Base-by-base conservation (phyloP, 2,888 invertebrate genomes). In the Escarpia spicata region DNA sequence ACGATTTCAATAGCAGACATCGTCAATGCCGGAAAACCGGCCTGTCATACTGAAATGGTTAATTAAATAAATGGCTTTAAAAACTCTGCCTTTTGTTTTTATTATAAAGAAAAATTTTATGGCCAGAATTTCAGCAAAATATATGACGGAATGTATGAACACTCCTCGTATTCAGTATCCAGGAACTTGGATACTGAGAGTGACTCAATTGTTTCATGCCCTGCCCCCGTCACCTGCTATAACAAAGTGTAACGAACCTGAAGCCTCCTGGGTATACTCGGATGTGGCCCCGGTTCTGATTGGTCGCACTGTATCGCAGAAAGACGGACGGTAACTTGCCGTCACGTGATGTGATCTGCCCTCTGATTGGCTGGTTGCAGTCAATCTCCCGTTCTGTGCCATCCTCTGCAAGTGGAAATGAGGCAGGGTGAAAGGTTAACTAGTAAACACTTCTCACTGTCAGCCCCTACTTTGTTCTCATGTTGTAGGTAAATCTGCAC, bases 291-390 rank as follows among this genome's bases (percentile, higher is more conserved):
- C 97, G 97, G 94, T 98, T 98, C 94, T 97, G 97, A 96, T 98
- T 98, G 95, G 97, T 97, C 96, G 98, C 98, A 97, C 98, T 98
- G 97, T 99, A 99, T 94, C 99, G 98, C 94, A 99, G 97, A 97
- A 99, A 99, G 95, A 99, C 98, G 94, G 99, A 99, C 93, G 99
- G 99, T 96, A 99, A 97, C 97, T 99, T 99, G 95, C 99, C 99
- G 96, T 99, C 99, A 95, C 98, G 97, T 52, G 95, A 95, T 93
- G 95, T 95, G 58, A 96, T 95, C 94, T 96, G 96, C 91, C 95
- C 94, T 90, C 98, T 97, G 92, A 99, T 97, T 52, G 99, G 99
- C 95, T 98, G 97, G 45, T 43, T 91, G 45, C 91, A 91, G 91
- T 91, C 91, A 91, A 91, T 91, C 91, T 52, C 91, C 26, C 58